These are phyloP conservation scores for Choristoneura rosaceana DNA, from an alignment of 2,888 invertebrate species.

Conservation along the genomic window DNA sequence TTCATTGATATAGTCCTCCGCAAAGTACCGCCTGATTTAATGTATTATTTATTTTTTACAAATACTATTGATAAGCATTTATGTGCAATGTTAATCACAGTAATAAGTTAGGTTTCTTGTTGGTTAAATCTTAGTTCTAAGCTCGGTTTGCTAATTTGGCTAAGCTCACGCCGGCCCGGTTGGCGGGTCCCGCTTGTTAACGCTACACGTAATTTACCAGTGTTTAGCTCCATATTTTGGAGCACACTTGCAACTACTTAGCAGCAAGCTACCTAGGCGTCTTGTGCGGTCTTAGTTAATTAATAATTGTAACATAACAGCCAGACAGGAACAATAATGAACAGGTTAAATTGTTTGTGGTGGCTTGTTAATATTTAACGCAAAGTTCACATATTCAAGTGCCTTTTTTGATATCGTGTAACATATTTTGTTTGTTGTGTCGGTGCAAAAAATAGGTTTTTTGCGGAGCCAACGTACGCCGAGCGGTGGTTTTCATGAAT, in stretches of 20 bases:
- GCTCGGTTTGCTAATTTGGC: conserved; percentile 34
- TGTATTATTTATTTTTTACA: too few species aligned
- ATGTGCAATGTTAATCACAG: conserved; percentile 10
- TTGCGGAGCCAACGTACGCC: conserved; percentile 43
- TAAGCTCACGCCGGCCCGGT: conserved; percentile 20
- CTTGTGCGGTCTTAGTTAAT: conserved; percentile 32
- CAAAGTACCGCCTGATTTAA: too few species aligned
- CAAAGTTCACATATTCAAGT: background rate
- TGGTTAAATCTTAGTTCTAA: conserved; percentile 20
- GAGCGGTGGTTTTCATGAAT: conserved; percentile 65
- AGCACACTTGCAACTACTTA: conserved; percentile 25
- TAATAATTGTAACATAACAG: conserved; percentile 29
- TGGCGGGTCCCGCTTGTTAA: conserved; percentile 24
- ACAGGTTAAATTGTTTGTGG: background rate
- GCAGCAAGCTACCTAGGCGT: conserved; percentile 11
- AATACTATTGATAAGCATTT: background rate
- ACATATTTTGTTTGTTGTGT: conserved; percentile 22
- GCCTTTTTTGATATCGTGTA: conserved; percentile 14
- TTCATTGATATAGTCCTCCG: too few species aligned
- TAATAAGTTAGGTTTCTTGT: conserved; percentile 26
- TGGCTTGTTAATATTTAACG: background rate
- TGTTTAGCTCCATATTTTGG: conserved; percentile 40
- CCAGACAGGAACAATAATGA: background rate
- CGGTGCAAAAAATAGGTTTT: conserved; percentile 13
- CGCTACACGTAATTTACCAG: conserved; percentile 32